Evolutionary conservation across 2,888 invertebrate species (phyloP), one percentile per base, ranked within the genome.

Genomic region (Aproaerema taeniolella): DNA sequence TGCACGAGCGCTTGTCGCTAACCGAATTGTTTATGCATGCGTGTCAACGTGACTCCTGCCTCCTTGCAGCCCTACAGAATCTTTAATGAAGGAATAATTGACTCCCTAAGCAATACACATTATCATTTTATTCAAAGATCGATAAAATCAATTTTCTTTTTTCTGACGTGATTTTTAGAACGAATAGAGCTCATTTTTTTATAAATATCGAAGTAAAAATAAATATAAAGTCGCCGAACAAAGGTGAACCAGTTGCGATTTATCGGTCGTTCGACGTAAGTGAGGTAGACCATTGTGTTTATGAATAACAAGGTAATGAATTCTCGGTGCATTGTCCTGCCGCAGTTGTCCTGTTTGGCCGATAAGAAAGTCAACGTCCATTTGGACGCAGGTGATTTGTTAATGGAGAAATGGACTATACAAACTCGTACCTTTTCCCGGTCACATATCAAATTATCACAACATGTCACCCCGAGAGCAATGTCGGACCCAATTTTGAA

Each of bases 1-100:
- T 60, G 69, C 75, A 78, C 76, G 74, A 71, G 58, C 64, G 64
- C 58, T 56, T 51, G 59, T 58, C 60, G 69, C 55, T 69, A 71
- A 47, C 69, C 64, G 58, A 69, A 79, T 79, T 70, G 72, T 65
- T 80, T 77, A 80, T 81, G 77, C 78, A 81, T 80, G 81, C 78
- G 68, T 74, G 65, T 62, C 72, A 67, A 72, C 68, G 71, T 71
- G 71, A 74, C 67, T 68, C 46, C 53, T 36, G 39, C 34, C 33
- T 26, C 37, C 40, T 31, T 14, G 68, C 74, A 78, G 65, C 64
- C 61, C 69, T 63, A 61, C 67, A 67, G 72, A 67, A 76, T 76
- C 62, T 58, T 61, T 63, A 65, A 69, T 66, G 53, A 53, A 48
- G 53, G 58, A 62, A 65, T 56, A 63, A 35, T 39, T 12, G 28